Evolutionary conservation across 2,113 vertebrate species (phyloP).

Genomic region (Trematocara nigrifrons): DNA sequence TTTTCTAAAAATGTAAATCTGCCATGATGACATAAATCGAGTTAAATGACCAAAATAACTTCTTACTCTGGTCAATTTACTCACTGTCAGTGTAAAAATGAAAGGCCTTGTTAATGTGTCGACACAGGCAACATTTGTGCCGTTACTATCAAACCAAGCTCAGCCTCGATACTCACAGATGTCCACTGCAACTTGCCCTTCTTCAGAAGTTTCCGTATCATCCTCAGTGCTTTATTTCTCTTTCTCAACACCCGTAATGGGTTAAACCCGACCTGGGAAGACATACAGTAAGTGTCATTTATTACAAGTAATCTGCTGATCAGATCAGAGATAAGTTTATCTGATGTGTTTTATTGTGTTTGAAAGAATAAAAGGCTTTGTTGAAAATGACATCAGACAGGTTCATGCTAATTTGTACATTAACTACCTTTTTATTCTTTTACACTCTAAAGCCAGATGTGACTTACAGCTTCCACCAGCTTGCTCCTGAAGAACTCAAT

Average conservation of each 20-base stretch:
- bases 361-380: neutral
- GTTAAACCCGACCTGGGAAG: conserved; percentile 84
- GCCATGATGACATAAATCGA: too few species aligned
- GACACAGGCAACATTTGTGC: neutral
- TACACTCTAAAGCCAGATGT: neutral
- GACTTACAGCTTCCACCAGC: conserved; percentile 84
- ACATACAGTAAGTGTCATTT: neutral
- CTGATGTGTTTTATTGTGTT: neutral
- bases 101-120: neutral
- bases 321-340: neutral
- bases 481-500: conserved; percentile 86
- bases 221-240: conserved; percentile 88
- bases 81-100: conserved; percentile 64
- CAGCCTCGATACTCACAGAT: conserved; percentile 63
- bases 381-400: too few species aligned
- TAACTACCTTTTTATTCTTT: neutral
- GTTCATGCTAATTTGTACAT: too few species aligned
- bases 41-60: too few species aligned
- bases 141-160: neutral
- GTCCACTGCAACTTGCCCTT: conserved; percentile 81
- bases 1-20: too few species aligned
- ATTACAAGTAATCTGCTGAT: neutral
- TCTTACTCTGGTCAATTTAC: neutral
- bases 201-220: conserved; percentile 83
- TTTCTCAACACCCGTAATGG: conserved; percentile 86